Base-by-base conservation (phyloP, 1,140 invertebrate species). In the Solenopsis fugax region DNA sequence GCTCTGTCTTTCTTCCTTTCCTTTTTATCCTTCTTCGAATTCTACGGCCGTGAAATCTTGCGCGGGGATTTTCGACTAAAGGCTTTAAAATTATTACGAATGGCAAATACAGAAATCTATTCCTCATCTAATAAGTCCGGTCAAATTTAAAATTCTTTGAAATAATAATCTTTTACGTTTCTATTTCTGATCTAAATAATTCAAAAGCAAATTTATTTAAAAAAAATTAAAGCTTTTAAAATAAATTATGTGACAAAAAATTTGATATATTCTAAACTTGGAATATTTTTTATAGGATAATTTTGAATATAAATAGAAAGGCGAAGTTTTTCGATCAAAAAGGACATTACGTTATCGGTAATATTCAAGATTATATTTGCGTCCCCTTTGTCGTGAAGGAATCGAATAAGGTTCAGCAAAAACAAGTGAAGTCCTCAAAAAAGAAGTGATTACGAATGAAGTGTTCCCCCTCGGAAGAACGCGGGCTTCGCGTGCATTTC, bases 371-470 rank as follows among this genome's bases (percentile, higher is more conserved):
- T 81, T 18, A 41, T 37, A 6, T 21, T 2, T 13, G 7, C 10
- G 12, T 18, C 1, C 13, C 12, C 7, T 62, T 13, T 75, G 41
- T 60, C 12, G 34, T 21, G n/a, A 21, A 0, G n/a, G 18, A 34
- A 75, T 84, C 41, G 13, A 73, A 50, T 50, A 48, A 48, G 54
- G 1, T 50, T n/a, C 18, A n/a, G 18, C 18, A 37, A 82, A 73
- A 82, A 73, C 13, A 18, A 21, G 24, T 1, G 29, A 60, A 73
- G 67, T 12, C 24, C 34, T 34, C n/a, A 24, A 48, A 73, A 34
- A 67, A 72, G n/a, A 67, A 34, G 69, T 56, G 54, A 84, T 84
- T 75, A 75, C 41, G 54, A 60, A 84, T 24, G 69, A 67, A 73
- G 72, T 24, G 54, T 62, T 75, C 29, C 58, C 34, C 3, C 24